Conservation (phyloP, 2,797 vertebrate species). For the Borostomias antarcticus region DNA sequence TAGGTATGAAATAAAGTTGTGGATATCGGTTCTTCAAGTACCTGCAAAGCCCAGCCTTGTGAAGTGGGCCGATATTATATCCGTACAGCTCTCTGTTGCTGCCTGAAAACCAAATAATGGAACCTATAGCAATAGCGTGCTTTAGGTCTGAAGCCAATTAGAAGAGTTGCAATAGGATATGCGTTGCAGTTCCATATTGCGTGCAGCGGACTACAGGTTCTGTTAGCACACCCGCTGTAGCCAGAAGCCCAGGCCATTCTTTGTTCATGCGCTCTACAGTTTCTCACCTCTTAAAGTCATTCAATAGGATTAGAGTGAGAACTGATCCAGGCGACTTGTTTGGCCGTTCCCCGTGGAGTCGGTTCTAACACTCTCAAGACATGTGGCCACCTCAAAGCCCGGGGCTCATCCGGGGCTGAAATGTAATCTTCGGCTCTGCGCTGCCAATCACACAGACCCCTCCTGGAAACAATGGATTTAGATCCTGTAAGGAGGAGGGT, state of each 20-base stretch:
- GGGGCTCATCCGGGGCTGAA: too few relatives aligned
- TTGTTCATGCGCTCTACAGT: constrained; percentile 61
- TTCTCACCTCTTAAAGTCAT: constrained; percentile 59
- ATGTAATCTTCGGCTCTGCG: constrained; percentile 54
- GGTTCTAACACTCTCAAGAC: constrained; percentile 54
- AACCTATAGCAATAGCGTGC: too few relatives aligned
- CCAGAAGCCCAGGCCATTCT: constrained; percentile 47
- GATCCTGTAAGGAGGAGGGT: constrained; percentile 24
- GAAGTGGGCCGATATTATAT: too few relatives aligned
- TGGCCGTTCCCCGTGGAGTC: constrained; percentile 31
- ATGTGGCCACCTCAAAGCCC: constrained; percentile 48
- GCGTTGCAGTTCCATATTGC: constrained; percentile 31
- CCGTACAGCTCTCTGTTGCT: too few relatives aligned
- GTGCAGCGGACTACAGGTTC: constrained; percentile 35
- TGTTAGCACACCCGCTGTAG: background rate
- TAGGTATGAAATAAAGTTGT: too few relatives aligned
- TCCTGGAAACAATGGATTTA: constrained; percentile 51
- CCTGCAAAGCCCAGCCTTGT: too few relatives aligned
- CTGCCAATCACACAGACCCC: constrained; percentile 49
- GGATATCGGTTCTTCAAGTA: too few relatives aligned
- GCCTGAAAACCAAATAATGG: too few relatives aligned
- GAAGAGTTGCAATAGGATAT: constrained; percentile 23
- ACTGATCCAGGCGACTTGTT: constrained; percentile 50
- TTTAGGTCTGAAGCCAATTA: too few relatives aligned
- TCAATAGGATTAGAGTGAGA: constrained; percentile 61